A percentile compares a stretch with the other conserved stretches of the same genome.
These are phyloP conservation scores for Pteria penguin DNA, from an alignment of 2,888 invertebrate species.

Conservation along the genomic window DNA sequence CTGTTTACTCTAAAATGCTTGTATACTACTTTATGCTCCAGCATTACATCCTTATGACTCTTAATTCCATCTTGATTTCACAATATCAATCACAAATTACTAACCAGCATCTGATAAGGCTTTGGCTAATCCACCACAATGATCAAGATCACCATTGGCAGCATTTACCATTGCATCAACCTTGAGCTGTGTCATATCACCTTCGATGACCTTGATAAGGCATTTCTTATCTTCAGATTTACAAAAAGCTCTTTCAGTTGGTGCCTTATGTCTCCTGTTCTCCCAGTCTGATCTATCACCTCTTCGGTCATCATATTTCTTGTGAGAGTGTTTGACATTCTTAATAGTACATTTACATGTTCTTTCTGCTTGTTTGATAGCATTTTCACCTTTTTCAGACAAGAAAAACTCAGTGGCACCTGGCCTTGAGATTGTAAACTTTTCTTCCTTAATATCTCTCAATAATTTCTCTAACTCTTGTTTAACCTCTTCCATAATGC, in stretches of 20 bases:
- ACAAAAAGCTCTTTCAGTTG: constrained; percentile 7
- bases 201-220: constrained; percentile 50
- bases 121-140: constrained; percentile 64
- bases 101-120: constrained; percentile 62
- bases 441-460: constrained; percentile 10
- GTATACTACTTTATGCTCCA: no score
- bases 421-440: neutral
- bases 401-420: constrained; percentile 27
- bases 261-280: neutral
- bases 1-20: no score
- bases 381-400: constrained; percentile 7
- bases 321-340: neutral
- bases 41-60: no score
- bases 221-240: constrained; percentile 25
- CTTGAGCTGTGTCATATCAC: constrained; percentile 55
- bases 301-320: neutral
- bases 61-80: no score
- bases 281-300: neutral
- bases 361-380: constrained; percentile 4
- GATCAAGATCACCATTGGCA: constrained; percentile 62
- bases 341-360: constrained; percentile 11
- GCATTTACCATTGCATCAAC: constrained; percentile 69
- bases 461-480: constrained; percentile 14
- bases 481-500: constrained; percentile 7
- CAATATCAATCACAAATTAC: no score